A percentile compares a stretch with the other conserved stretches of the same genome.
Evolutionary conservation across 2,113 vertebrate genomes (phyloP).

Genomic region (Ctenodactylus gundi): DNA sequence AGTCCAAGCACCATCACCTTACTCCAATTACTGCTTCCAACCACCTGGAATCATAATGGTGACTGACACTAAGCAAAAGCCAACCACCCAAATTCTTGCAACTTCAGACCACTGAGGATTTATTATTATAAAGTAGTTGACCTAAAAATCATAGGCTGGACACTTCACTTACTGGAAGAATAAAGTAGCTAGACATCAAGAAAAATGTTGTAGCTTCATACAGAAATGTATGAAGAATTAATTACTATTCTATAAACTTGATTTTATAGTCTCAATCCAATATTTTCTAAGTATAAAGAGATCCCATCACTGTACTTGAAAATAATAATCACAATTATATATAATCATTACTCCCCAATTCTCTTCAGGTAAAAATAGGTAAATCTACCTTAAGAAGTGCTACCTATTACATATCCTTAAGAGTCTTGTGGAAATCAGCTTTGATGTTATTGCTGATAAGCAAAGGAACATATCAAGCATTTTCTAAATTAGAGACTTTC

Average conservation of each 20-base stretch:
- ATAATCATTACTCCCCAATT: background rate
- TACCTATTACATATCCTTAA: background rate
- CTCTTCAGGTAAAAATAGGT: background rate
- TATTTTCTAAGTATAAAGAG: background rate
- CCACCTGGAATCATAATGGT: background rate
- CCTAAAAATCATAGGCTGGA: background rate
- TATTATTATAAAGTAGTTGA: background rate
- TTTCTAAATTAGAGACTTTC: background rate
- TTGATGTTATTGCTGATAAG: background rate
- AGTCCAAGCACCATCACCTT: background rate
- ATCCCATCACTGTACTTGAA: conserved; percentile 10
- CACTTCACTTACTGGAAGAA: background rate
- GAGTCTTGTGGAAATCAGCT: background rate
- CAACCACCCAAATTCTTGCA: background rate
- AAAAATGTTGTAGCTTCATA: background rate
- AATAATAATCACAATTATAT: background rate
- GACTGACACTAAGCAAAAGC: background rate
- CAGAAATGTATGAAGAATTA: background rate
- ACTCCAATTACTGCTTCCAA: background rate
- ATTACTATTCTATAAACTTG: background rate
- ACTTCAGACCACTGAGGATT: background rate
- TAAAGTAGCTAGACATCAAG: background rate
- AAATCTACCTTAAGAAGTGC: background rate
- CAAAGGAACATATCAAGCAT: background rate
- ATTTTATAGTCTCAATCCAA: background rate